Evolutionary conservation across 2,888 invertebrate genomes (phyloP).

Genomic region (Ectemnius cavifrons): DNA sequence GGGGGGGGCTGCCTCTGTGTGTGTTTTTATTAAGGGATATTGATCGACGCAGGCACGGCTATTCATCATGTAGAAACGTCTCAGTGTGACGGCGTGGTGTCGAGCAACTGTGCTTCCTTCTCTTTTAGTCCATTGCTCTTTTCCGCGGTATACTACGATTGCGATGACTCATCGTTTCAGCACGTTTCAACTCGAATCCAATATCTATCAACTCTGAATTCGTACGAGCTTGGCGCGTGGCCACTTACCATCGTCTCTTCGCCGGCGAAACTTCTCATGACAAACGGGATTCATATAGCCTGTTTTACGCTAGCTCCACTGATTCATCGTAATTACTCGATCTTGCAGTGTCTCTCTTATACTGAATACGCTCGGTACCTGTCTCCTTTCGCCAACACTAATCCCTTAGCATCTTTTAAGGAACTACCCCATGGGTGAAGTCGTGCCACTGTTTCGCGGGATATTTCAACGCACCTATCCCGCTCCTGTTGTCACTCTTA

Average conservation of each 20-base stretch:
- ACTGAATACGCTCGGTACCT: slow-evolving; percentile 11
- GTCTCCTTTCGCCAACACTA: not conserved
- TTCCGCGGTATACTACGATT: slow-evolving; percentile 13
- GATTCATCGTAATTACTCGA: slow-evolving; percentile 55
- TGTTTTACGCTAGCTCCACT: slow-evolving; percentile 21
- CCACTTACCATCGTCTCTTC: no score
- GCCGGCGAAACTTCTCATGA: no score
- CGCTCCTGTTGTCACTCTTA: slow-evolving; percentile 78
- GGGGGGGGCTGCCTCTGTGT: slow-evolving; percentile 72
- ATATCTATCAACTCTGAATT: no score
- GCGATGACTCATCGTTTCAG: no score
- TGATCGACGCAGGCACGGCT: slow-evolving; percentile 72
- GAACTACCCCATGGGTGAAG: slow-evolving; percentile 13
- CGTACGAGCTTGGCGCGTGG: no score
- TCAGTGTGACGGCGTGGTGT: slow-evolving; percentile 77
- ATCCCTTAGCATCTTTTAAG: slow-evolving; percentile 41
- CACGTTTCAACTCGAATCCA: no score
- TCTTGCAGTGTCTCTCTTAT: slow-evolving; percentile 32
- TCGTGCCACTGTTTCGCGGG: slow-evolving; percentile 65
- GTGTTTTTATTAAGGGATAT: slow-evolving; percentile 69
- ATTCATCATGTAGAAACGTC: slow-evolving; percentile 48
- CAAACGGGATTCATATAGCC: no score
- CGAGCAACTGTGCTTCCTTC: slow-evolving; percentile 76
- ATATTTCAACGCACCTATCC: slow-evolving; percentile 78
- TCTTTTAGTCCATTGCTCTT: slow-evolving; percentile 60